phyloP scores from a whole-genome alignment of 2,113 vertebrate species.

The Stegastes partitus region DNA sequence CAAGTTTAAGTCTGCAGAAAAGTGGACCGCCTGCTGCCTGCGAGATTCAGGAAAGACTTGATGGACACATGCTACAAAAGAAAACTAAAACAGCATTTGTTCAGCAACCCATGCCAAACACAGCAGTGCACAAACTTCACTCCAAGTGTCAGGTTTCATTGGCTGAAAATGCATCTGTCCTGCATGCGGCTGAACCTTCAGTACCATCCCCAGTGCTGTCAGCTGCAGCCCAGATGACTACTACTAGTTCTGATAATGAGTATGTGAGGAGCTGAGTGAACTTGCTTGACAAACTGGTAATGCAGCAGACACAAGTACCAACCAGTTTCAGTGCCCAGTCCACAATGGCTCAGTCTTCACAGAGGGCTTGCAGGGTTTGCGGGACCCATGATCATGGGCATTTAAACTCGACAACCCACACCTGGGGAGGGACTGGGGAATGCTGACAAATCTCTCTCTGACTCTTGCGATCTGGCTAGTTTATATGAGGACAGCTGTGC shows the following conservation, averaged over 20 bases:
- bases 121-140: neutral
- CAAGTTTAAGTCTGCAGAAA: conserved; percentile 11
- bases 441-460: neutral
- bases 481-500: neutral
- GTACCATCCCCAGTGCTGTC: neutral
- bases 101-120: neutral
- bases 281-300: neutral
- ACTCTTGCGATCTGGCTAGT: neutral
- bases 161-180: neutral
- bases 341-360: neutral
- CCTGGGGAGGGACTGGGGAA: neutral
- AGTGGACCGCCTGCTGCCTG: neutral
- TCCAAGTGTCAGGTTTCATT: neutral
- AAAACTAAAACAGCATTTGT: neutral
- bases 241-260: neutral
- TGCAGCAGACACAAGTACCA: neutral
- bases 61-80: neutral
- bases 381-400: too few species aligned
- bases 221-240: too few species aligned
- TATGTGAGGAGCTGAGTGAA: neutral
- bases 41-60: neutral
- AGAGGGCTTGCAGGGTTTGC: neutral
- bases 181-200: neutral
- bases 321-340: too few species aligned
- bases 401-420: conserved; percentile 1